Base-by-base conservation (phyloP, 2,797 vertebrate genomes). In the Pangasius macronema region DNA sequence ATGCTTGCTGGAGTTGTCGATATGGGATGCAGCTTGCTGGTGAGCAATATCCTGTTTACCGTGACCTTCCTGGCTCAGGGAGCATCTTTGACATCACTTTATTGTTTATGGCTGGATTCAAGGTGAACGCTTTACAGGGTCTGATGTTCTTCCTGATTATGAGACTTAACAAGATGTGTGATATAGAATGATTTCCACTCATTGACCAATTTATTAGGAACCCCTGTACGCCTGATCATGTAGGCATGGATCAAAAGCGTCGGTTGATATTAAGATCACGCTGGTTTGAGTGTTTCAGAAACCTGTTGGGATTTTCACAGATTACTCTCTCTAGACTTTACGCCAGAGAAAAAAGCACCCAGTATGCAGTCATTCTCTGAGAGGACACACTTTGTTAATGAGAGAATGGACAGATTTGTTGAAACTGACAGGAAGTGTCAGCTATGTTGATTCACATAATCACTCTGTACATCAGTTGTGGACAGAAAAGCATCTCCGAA, bases 1-100 rank as follows among this genome's bases (percentile, higher is more conserved):
- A 73, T 91, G 94, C 93, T 91, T 91, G 82, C 89, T 92, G 91
- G 90, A 93, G 84, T 90, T 93, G 93, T 91, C 93, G 95, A 95
- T 95, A 94, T 95, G 95, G 95, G 95, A 96, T 95, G 93, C 95
- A 95, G 95, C 95, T 95, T 95, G 94, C 94, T 94, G 94, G 92
- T 92, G 94, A 93, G 94, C 92, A 89, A 94, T 94, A 95, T 96
- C 95, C 96, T 96, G 95, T 96, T 96, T 95, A 95, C 95, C 92
- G 93, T 94, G 92, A 93, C 92, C 93, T 94, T 95, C 95, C 95
- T 94, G 94, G 94, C 93, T 93, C 87, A 80, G 88, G 93, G 93
- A 94, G 95, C 94, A 94, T 95, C 95, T 90, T 92, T 94, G 95
- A 95, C 95, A 94, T 95, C 94, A 94, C 94, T 91, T 92, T 92